These are phyloP conservation scores for Tachysurus fulvidraco DNA, from an alignment of 2,113 vertebrate genomes.

Conservation along the genomic window DNA sequence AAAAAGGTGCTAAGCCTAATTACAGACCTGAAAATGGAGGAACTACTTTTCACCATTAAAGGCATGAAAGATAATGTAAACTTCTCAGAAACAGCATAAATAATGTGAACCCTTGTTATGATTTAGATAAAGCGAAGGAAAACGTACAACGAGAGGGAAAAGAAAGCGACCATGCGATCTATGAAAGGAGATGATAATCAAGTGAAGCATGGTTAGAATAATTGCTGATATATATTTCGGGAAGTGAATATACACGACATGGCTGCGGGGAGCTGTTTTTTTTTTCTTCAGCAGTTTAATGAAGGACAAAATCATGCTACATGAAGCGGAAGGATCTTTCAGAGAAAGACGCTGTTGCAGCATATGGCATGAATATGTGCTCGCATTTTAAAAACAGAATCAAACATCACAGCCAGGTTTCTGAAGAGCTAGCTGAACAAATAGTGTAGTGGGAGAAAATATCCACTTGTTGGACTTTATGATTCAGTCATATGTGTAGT, in stretches of 20 bases:
- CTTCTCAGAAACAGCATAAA: neutral
- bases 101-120: neutral
- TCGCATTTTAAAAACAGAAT: neutral
- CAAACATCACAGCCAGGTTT: neutral
- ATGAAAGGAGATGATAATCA: neutral
- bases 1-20: conserved; percentile 6
- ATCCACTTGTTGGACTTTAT: neutral
- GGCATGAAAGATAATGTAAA: neutral
- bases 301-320: neutral
- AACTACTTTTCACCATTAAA: neutral
- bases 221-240: conserved; percentile 1
- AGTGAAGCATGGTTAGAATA: neutral
- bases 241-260: neutral
- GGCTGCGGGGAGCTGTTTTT: neutral
- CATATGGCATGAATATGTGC: neutral
- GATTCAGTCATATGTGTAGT: neutral
- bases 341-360: neutral
- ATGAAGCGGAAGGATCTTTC: neutral
- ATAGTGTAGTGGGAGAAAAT: neutral
- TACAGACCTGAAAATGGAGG: conserved; percentile 16
- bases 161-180: neutral
- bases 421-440: neutral
- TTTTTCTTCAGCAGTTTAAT: neutral
- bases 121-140: neutral
- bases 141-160: neutral